Evolutionary conservation across 2,113 vertebrate genomes (phyloP).

Genomic region (Esox niger): DNA sequence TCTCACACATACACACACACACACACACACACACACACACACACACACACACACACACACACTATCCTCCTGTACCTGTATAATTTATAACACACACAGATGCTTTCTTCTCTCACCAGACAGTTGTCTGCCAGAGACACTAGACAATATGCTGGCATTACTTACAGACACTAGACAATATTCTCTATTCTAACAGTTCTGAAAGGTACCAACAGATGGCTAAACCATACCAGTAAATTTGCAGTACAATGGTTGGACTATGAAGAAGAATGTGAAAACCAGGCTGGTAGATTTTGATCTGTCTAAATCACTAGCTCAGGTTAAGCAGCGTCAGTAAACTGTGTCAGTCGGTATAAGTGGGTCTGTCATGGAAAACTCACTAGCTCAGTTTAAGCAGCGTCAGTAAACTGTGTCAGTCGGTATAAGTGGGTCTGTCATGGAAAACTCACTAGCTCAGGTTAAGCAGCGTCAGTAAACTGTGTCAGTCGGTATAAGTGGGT

Average conservation of each 20-base stretch:
- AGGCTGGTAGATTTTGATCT: slow-evolving; percentile 23
- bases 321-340: slow-evolving; percentile 28
- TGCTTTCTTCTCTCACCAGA: too few relatives aligned
- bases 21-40: too few relatives aligned
- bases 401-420: slow-evolving; percentile 20
- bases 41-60: too few relatives aligned
- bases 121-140: too few relatives aligned
- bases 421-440: neutral
- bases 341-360: slow-evolving; percentile 1
- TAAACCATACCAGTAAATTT: slow-evolving; percentile 34
- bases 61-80: too few relatives aligned
- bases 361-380: neutral
- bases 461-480: slow-evolving; percentile 27
- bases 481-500: slow-evolving; percentile 1
- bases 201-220: slow-evolving; percentile 24
- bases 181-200: slow-evolving; percentile 13
- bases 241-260: slow-evolving; percentile 19
- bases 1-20: too few relatives aligned
- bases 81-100: too few relatives aligned
- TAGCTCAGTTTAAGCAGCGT: slow-evolving; percentile 21
- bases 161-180: slow-evolving; percentile 22
- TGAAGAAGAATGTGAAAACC: slow-evolving; percentile 31
- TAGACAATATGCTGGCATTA: slow-evolving; percentile 22
- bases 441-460: slow-evolving; percentile 15
- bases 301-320: slow-evolving; percentile 12